Evolutionary conservation across 2,797 vertebrate species (phyloP).

Genomic region (Halcyon chelicuti): DNA sequence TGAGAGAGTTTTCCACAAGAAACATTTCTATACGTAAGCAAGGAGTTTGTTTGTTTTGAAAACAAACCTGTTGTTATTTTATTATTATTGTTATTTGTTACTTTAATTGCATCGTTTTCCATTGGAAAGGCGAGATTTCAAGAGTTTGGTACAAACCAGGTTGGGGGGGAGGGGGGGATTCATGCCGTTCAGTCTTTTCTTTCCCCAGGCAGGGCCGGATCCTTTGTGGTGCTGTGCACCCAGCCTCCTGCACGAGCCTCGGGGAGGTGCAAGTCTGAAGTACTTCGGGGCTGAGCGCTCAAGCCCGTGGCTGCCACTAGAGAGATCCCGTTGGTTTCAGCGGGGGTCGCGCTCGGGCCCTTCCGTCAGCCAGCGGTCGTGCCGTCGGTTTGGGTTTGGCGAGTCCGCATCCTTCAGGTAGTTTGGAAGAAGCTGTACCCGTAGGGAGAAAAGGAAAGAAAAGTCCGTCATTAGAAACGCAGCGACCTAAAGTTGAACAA

Average conservation of each 20-base stretch:
- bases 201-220: conserved; percentile 64
- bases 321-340: neutral
- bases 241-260: neutral
- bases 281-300: neutral
- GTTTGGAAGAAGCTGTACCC: conserved; percentile 56
- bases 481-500: conserved; percentile 60
- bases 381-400: neutral
- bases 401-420: conserved; percentile 41
- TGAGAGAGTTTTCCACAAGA: conserved; percentile 78
- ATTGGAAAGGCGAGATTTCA: conserved; percentile 73
- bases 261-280: neutral
- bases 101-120: conserved; percentile 74
- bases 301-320: neutral
- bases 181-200: conserved; percentile 46
- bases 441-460: conserved; percentile 52
- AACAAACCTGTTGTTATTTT: conserved; percentile 70
- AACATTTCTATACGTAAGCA: conserved; percentile 76
- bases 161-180: neutral
- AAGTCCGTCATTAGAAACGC: conserved; percentile 26
- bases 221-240: conserved; percentile 63
- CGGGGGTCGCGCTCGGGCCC: neutral
- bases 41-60: conserved; percentile 74
- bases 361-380: neutral
- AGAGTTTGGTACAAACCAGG: conserved; percentile 80
- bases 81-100: conserved; percentile 74